A percentile compares a stretch with the other conserved stretches of the same genome.
These are phyloP conservation scores for Buphagus erythrorhynchus DNA, from an alignment of 2,797 vertebrate genomes.

Conservation along the genomic window DNA sequence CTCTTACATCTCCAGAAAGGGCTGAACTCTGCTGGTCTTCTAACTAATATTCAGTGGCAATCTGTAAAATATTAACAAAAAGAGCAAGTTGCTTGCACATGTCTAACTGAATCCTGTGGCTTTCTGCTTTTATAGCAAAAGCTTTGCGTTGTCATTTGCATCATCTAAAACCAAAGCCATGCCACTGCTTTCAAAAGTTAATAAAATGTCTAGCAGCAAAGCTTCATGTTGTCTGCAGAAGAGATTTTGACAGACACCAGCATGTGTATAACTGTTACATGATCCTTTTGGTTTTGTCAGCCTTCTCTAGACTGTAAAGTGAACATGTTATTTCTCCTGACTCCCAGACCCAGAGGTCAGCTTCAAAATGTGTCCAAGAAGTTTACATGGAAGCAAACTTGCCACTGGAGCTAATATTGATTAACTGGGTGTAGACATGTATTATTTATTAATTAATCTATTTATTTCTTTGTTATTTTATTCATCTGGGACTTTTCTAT, in stretches of 20 bases:
- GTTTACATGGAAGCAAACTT: slow-evolving; percentile 9
- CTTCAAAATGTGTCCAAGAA: slow-evolving; percentile 62
- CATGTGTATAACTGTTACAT: slow-evolving; percentile 89
- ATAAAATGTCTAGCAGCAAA: slow-evolving; percentile 73
- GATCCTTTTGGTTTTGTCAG: slow-evolving; percentile 85
- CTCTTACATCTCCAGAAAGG: background rate
- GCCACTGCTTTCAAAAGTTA: slow-evolving; percentile 58
- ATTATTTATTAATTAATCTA: background rate
- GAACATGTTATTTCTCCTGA: slow-evolving; percentile 80
- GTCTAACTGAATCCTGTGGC: background rate
- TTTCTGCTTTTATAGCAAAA: slow-evolving; percentile 45
- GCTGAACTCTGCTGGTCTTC: background rate
- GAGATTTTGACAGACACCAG: slow-evolving; percentile 92
- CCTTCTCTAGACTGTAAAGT: slow-evolving; percentile 85
- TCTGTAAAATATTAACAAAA: background rate
- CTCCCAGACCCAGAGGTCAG: slow-evolving; percentile 81
- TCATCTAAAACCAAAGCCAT: slow-evolving; percentile 38
- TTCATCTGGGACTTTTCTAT: background rate
- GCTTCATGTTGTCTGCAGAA: slow-evolving; percentile 89
- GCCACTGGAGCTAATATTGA: background rate
- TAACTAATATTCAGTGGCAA: background rate
- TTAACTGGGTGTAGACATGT: background rate
- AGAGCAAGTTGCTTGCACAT: background rate
- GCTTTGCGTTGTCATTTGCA: background rate
- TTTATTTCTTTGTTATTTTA: background rate